A percentile compares a stretch with the other conserved stretches of the same genome.
These are phyloP conservation scores for Anabacerthia variegaticeps DNA, from an alignment of 2,797 vertebrate genomes.

Conservation along the genomic window DNA sequence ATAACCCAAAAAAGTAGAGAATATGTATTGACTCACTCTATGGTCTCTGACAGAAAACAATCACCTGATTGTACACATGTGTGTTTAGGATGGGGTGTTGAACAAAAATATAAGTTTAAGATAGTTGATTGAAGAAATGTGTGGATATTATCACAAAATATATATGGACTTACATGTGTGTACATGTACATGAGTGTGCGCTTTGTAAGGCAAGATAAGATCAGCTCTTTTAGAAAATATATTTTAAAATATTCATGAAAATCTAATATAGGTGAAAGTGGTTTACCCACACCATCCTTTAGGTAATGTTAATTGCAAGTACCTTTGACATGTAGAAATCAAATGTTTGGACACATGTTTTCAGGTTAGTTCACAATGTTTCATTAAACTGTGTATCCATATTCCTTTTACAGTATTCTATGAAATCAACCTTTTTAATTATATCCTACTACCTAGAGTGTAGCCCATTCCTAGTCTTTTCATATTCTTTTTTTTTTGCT, in stretches of 20 bases:
- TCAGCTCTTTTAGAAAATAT: background rate
- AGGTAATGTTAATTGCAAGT: background rate
- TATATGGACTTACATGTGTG: background rate
- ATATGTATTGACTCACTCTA: background rate
- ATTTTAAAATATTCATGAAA: background rate
- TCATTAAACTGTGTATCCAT: background rate
- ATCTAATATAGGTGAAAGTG: background rate
- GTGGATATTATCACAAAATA: background rate
- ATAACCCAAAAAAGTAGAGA: background rate
- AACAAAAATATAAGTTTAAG: background rate
- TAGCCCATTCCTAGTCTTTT: background rate
- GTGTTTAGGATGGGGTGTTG: background rate
- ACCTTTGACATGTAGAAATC: background rate
- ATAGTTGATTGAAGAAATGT: background rate
- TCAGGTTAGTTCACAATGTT: background rate
- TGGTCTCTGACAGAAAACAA: background rate
- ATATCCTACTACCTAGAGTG: background rate
- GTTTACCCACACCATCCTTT: background rate
- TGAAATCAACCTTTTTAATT: background rate
- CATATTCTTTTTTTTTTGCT: background rate
- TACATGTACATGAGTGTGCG: background rate
- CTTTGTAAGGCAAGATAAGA: background rate
- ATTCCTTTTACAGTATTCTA: background rate
- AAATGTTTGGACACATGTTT: background rate
- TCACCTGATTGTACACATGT: background rate